Conservation (phyloP, 23 tunicate species). For the Trididemnum clinides region DNA sequence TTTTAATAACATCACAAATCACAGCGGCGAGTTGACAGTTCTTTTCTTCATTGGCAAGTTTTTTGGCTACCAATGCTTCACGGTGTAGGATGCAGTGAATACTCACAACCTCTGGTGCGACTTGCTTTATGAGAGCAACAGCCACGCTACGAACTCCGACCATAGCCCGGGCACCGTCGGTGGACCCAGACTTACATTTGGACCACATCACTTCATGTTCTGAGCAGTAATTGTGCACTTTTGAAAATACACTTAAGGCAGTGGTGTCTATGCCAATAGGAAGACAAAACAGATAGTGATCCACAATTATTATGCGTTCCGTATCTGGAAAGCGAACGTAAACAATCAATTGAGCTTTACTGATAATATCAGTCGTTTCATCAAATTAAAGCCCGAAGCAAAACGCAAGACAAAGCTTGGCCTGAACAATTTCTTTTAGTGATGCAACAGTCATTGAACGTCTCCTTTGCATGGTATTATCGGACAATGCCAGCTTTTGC, state of each 20-base stretch:
- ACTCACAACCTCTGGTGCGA: not conserved
- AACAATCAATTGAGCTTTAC: constrained; percentile 56
- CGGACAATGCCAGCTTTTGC: constrained; percentile 60
- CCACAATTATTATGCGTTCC: constrained; percentile 6
- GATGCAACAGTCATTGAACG: constrained; percentile 41
- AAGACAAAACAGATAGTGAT: constrained; percentile 36
- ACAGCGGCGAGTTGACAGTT: not conserved
- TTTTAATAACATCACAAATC: constrained; percentile 30
- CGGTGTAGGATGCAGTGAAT: constrained; percentile 42
- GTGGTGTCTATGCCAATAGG: constrained; percentile 42
- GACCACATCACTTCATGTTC: constrained; percentile 14
- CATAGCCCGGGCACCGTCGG: constrained; percentile 46
- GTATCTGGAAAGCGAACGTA: constrained; percentile 49
- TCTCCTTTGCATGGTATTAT: constrained; percentile 36
- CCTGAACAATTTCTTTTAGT: constrained; percentile 29
- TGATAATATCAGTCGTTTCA: constrained; percentile 66
- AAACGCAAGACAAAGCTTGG: constrained; percentile 41
- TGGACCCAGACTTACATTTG: constrained; percentile 35
- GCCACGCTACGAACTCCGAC: constrained; percentile 23
- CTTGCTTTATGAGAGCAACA: not conserved
- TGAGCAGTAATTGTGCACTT: constrained; percentile 34
- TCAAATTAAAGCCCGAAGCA: constrained; percentile 58
- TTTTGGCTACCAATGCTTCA: constrained; percentile 26
- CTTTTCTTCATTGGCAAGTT: too few relatives aligned
- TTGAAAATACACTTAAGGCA: constrained; percentile 39